Percentiles rank a stretch among this genome's conserved stretches.
These are phyloP conservation scores for Eupithecia tripunctaria DNA, from an alignment of 2,888 invertebrate species.

Conservation along the genomic window DNA sequence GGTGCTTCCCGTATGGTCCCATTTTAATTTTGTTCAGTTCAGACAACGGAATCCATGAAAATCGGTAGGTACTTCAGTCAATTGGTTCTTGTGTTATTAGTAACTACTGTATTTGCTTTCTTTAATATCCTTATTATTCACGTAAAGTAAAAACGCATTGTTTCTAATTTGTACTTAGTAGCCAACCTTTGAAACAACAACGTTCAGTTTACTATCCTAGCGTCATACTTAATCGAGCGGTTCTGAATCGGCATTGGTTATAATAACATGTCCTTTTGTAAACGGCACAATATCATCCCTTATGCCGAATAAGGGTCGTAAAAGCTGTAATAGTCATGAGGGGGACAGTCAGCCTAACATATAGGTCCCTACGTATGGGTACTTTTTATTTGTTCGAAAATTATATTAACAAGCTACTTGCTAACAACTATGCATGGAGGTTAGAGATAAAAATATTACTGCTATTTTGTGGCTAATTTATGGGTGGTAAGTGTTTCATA, in stretches of 20 bases:
- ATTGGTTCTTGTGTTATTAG: not conserved
- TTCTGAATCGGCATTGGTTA: not conserved
- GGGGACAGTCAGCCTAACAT: not conserved
- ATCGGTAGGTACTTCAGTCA: no score
- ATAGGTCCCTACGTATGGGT: not conserved
- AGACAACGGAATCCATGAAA: no score
- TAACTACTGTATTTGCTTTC: not conserved
- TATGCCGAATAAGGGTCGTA: conserved; percentile 9
- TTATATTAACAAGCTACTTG: not conserved
- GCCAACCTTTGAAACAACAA: not conserved
- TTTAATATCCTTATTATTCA: not conserved
- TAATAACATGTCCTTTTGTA: conserved; percentile 4
- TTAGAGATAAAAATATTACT: not conserved
- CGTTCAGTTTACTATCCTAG: not conserved
- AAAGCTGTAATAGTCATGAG: conserved; percentile 7
- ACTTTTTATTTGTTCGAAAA: not conserved
- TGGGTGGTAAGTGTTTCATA: no score
- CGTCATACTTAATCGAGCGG: not conserved
- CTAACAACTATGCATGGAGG: not conserved
- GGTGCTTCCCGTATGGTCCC: no score
- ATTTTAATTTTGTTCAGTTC: no score
- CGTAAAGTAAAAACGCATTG: not conserved
- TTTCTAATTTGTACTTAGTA: not conserved
- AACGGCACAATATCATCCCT: conserved; percentile 12
- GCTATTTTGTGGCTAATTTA: no score